Evolutionary conservation across 2,888 invertebrate species (phyloP), one percentile per base, ranked within the genome.

Genomic region (Cetonia aurata): DNA sequence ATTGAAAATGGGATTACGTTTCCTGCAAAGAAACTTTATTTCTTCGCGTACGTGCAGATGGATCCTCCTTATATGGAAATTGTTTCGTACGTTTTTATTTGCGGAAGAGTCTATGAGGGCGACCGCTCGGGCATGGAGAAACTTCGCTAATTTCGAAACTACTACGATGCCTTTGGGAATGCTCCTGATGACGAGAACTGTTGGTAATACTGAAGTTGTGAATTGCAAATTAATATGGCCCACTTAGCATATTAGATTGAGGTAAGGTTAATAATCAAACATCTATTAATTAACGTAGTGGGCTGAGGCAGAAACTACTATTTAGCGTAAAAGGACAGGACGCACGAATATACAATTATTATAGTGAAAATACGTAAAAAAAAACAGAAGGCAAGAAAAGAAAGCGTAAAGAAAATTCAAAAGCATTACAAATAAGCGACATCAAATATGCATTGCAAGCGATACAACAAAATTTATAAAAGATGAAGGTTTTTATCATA

Each of bases 1-100:
- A 65, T 65, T 65, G 62, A 65, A 65, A 65, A 65, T 65, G 62
- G 62, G 62, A 65, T 65, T 65, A 65, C 50, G 50, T 65, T 57
- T 50, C 31, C 62, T 50, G 8, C 37, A 25, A 15, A 50, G 52
- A 65, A 65, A 65, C 62, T 65, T 65, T 65, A 65, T 65, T 65
- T 31, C 50, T 17, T 37, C 41, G 50, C 33, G 50, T 41, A 65
- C 50, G 50, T 65, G 41, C 41, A 2, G 42, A 19, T 57, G 42
- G 17, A 17, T 57, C 17, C 9, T 37, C 42, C 17, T 37, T 50
- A 65, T 41, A 65, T 65, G 62, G 62, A 65, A 65, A 65, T 65
- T 65, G 50, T 65, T 50, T 65, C 48, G 62, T 65, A 65, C 33
- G 50, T n/a, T 65, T 65, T 50, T 65, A 65, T 65, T 65, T 56